Evolutionary conservation across 2,797 vertebrate species (phyloP), one percentile per base, ranked within the genome.

Genomic region (Eulemur rubriventer): DNA sequence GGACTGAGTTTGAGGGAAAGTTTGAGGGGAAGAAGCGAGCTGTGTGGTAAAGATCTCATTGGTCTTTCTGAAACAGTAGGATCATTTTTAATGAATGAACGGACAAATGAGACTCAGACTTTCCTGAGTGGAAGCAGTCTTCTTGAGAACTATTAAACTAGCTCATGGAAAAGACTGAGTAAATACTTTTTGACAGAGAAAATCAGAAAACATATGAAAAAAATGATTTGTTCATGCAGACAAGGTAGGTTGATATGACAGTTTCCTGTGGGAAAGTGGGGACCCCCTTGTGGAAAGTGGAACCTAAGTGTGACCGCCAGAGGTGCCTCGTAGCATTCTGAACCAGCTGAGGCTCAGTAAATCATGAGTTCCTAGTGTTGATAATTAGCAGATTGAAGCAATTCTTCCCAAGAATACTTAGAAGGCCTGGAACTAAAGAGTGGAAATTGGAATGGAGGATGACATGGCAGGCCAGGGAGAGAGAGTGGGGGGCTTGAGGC

Each of bases 171-270:
- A 59, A 86, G n/a, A 67, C 2, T 73, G 73, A 35, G 20, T 57
- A 76, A 90, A 78, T 90, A 76, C 38, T 89, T 92, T 89, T n/a
- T 91, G 76, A 61, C 41, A 57, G 50, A 94, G 46, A 26, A 28
- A 67, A 83, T 79, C 59, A 67, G 70, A 16, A 65, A 75, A 46
- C 48, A 24, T 41, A 20, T 46, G 46, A 52, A 70, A 61, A 43
- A 69, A 63, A 61, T 2, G 72, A 88, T 83, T 63, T 7, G 55
- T 55, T 94, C 76, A 73, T 38, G 46, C 61, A 35, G 48, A 65
- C 28, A 72, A 38, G 28, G 41, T n/a, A 67, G 11, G 41, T 59
- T 84, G 70, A 38, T 72, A 26, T 63, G 50, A 48, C 3, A 30
- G 12, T 6, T 73, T n/a, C 12, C 24, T 38, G 14, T 38, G 72